Base-by-base conservation (phyloP, 2,113 vertebrate species). In the Pontoporia blainvillei region DNA sequence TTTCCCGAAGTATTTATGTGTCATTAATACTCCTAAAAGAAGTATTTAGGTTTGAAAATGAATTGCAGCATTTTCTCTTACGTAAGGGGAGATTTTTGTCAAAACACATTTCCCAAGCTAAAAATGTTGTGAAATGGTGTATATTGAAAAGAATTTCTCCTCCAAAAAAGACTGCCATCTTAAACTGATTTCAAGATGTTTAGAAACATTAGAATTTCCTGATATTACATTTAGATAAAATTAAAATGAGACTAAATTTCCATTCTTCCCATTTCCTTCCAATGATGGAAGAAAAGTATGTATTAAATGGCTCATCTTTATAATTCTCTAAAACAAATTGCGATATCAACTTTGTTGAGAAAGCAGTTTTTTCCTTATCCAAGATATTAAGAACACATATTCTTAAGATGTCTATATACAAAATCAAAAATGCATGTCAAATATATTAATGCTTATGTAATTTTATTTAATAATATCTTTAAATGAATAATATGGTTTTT, bases 141-240 rank as follows among this genome's bases (percentile, higher is more conserved):
- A 93, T 98, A 96, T 92, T 96, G 95, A 97, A 98, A 98, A 97
- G 62, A 98, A 97, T 97, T 98, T 98, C 93, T 97, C 96, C 39
- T 86, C 72, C 76, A 94, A 89, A 97, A 96, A 98, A 98, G 97
- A 98, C 97, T 96, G 91, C 91, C 92, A 59, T 98, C 95, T 95
- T 96, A 98, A 98, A 97, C 96, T 97, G 94, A 98, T 98, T 98
- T 98, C 98, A 97, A 98, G 97, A 98, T 98, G 95, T 98, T 98
- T 98, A 97, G 96, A 98, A 98, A 98, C 97, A 98, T 98, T 98
- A 97, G 96, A 97, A 97, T 98, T 98, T 98, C 98, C 98, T 98
- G 97, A 97, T 97, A 98, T 97, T 98, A 97, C 97, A 98, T 98
- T 98, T 98, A 98, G 96, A 96, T 98, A 97, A 98, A 98, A 98